These are phyloP conservation scores for Alexandromys fortis DNA, from an alignment of 2,113 vertebrate species.

Conservation along the genomic window DNA sequence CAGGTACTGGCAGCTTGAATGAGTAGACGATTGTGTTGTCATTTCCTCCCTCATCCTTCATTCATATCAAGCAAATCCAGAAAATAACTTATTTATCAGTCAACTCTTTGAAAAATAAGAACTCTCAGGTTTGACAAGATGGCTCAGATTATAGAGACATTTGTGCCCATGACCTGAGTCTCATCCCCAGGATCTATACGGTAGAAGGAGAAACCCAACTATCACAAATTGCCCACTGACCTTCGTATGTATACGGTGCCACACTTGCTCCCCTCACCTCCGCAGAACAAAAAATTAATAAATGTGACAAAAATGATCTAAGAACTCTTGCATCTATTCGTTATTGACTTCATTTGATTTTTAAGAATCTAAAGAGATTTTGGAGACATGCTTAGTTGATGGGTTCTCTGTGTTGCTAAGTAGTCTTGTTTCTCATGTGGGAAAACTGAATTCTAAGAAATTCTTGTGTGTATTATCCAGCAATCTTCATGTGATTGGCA, in stretches of 20 bases:
- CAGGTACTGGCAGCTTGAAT: not conserved
- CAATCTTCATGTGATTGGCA: not conserved
- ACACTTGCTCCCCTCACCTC: too few relatives aligned
- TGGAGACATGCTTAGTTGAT: not conserved
- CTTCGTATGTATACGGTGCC: fast-evolving
- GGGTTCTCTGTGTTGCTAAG: not conserved
- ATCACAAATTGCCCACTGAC: too few relatives aligned
- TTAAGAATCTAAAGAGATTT: not conserved
- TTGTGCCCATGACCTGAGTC: not conserved
- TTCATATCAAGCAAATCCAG: not conserved
- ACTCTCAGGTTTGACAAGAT: not conserved
- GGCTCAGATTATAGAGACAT: too few relatives aligned
- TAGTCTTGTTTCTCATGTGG: not conserved
- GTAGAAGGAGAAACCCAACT: not conserved
- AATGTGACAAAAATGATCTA: not conserved
- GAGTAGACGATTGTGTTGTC: not conserved
- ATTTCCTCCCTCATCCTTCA: not conserved
- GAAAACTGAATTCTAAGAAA: not conserved
- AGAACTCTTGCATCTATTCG: not conserved
- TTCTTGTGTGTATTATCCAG: not conserved
- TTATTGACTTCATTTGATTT: not conserved
- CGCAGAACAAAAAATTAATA: not conserved
- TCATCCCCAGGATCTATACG: not conserved
- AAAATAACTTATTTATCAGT: not conserved
- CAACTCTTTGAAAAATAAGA: not conserved